Conservation (phyloP, 2,113 vertebrate species). For the Bettongia penicillata region DNA sequence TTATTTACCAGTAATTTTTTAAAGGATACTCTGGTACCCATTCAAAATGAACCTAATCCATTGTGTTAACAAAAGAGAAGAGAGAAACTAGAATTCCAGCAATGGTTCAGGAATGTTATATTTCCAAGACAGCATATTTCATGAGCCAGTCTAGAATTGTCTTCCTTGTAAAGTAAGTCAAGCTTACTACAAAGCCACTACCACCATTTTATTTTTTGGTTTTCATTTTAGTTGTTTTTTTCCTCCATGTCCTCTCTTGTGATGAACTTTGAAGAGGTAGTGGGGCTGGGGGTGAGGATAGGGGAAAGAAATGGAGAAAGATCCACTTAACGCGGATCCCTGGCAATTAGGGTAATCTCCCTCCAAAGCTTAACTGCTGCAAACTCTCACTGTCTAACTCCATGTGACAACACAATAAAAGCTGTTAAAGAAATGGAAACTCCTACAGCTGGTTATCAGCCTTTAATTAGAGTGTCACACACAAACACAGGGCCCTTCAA, state of each 20-base stretch:
- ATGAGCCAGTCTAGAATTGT: conserved; percentile 10
- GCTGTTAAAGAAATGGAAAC: conserved; percentile 65
- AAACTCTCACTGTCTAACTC: conserved; percentile 74
- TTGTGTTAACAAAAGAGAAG: conserved; percentile 26
- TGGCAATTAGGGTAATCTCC: conserved; percentile 82
- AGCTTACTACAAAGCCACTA: conserved; percentile 50
- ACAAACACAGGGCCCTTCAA: conserved; percentile 5
- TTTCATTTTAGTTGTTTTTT: too few relatives aligned
- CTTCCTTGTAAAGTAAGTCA: conserved; percentile 49
- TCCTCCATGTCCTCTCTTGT: not conserved
- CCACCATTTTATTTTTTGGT: not conserved
- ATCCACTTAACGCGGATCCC: conserved; percentile 74
- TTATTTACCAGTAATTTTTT: conserved; percentile 55
- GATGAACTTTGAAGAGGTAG: conserved; percentile 25
- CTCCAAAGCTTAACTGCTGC: conserved; percentile 76
- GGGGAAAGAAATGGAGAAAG: conserved; percentile 27
- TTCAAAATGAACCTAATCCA: conserved; percentile 52
- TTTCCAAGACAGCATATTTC: conserved; percentile 38
- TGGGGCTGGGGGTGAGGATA: not conserved
- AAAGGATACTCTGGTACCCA: conserved; percentile 47
- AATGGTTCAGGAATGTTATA: not conserved
- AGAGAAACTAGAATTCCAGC: not conserved
- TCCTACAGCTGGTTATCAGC: conserved; percentile 50
- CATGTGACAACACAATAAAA: conserved; percentile 58
- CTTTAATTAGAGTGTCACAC: conserved; percentile 17